Percentiles rank a stretch among this genome's conserved stretches.
These are phyloP conservation scores for Hirudinaria manillensis DNA, from an alignment of 2,888 invertebrate genomes.

Conservation along the genomic window DNA sequence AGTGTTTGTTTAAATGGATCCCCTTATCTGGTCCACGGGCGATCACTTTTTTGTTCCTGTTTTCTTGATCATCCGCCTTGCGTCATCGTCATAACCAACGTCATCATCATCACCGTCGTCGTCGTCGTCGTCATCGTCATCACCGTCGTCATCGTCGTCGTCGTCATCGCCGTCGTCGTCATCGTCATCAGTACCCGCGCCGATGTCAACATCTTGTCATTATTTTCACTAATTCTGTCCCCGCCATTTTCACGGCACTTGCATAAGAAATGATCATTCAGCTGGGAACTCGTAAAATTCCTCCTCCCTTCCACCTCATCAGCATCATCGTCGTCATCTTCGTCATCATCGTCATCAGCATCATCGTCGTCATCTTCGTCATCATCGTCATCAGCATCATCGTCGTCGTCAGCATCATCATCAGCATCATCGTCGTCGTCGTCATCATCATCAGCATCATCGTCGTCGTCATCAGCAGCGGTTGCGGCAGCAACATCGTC, in stretches of 20 bases:
- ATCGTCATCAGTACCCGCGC: neutral
- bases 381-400: constrained; percentile 6
- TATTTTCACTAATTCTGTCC: neutral
- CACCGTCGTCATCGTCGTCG: neutral
- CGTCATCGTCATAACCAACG: neutral
- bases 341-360: constrained; percentile 6
- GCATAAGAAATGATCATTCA: too few relatives aligned
- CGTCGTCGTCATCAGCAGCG: neutral
- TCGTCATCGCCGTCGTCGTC: neutral
- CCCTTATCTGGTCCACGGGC: neutral
- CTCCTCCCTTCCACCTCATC: neutral
- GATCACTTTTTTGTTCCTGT: neutral
- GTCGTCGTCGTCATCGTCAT: neutral
- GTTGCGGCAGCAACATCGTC: neutral
- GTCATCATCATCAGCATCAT: constrained; percentile 10
- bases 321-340: neutral
- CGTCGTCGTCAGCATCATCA: constrained; percentile 2
- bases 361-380: constrained; percentile 5
- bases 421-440: constrained; percentile 6
- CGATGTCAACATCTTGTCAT: neutral
- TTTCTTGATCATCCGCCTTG: neutral
- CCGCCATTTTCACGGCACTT: too few relatives aligned
- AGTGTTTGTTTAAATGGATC: neutral
- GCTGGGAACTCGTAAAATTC: too few relatives aligned
- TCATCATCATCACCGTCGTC: constrained; percentile 14